Conservation (phyloP, 1,140 invertebrate species). For the Phymorhynchus buccinoides region DNA sequence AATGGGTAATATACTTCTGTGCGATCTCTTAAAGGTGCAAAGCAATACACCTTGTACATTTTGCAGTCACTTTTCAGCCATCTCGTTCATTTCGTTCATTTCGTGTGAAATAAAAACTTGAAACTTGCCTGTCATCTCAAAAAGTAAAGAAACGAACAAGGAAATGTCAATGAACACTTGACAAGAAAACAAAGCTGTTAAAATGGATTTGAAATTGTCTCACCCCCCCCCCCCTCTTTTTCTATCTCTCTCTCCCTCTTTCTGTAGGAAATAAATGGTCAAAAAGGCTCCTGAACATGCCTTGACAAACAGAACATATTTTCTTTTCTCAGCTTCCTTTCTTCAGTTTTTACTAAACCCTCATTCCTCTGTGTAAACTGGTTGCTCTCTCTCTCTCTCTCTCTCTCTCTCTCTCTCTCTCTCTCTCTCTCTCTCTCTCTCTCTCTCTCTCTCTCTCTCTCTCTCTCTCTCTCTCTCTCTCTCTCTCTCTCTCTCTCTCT, state of each 20-base stretch:
- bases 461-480: not conserved
- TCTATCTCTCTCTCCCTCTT: not conserved
- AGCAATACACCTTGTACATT: too few relatives aligned
- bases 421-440: slow-evolving; percentile 27
- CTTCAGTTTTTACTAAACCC: not conserved
- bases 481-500: not conserved
- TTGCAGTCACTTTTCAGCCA: too few relatives aligned
- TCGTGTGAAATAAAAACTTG: too few relatives aligned
- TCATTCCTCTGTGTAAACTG: not conserved
- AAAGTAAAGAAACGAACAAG: too few relatives aligned
- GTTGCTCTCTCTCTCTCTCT: slow-evolving; percentile 29
- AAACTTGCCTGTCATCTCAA: too few relatives aligned
- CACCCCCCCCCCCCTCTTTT: not conserved
- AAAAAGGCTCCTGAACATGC: not conserved
- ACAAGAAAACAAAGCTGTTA: too few relatives aligned
- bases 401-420: not conserved
- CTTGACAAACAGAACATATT: not conserved
- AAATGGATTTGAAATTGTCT: too few relatives aligned
- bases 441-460: not conserved
- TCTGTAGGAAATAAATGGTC: too few relatives aligned
- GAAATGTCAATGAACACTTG: too few relatives aligned
- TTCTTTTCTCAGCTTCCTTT: not conserved
- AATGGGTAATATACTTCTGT: too few relatives aligned
- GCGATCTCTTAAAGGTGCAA: too few relatives aligned
- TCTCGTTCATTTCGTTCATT: too few relatives aligned